Evolutionary conservation across 2,888 invertebrate genomes (phyloP).

Genomic region (Metalampra italica): DNA sequence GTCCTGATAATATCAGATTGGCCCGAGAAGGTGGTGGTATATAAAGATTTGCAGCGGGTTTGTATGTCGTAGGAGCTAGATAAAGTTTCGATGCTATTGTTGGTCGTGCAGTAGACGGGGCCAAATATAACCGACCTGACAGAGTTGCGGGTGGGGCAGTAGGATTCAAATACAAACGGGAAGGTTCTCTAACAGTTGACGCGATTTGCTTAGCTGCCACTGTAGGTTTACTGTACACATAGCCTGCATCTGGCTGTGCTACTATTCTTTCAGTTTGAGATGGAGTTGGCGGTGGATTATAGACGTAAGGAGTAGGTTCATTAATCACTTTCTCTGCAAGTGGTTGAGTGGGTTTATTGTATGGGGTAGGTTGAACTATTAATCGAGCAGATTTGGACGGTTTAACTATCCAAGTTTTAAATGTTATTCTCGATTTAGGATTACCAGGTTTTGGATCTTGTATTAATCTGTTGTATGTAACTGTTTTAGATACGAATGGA

Average conservation of each 20-base stretch:
- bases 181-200: conserved; percentile 28
- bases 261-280: conserved; percentile 11
- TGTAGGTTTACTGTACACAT: conserved; percentile 27
- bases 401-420: conserved; percentile 69
- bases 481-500: conserved; percentile 57
- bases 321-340: conserved; percentile 32
- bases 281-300: conserved; percentile 22
- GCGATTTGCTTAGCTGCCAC: conserved; percentile 26
- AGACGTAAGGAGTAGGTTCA: conserved; percentile 44
- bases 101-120: conserved; percentile 33
- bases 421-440: conserved; percentile 61
- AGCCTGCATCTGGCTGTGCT: conserved; percentile 10
- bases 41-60: conserved; percentile 46
- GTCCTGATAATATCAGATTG: conserved; percentile 33
- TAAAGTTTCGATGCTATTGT: conserved; percentile 45
- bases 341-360: conserved; percentile 39
- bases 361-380: conserved; percentile 45
- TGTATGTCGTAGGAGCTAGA: conserved; percentile 52
- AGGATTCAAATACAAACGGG: conserved; percentile 32
- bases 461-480: conserved; percentile 53
- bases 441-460: conserved; percentile 49
- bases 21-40: conserved; percentile 46
- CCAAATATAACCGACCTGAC: conserved; percentile 31
- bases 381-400: conserved; percentile 54
- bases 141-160: conserved; percentile 35